Percentiles rank a stretch among this genome's conserved stretches.
Evolutionary conservation across 1,140 invertebrate genomes (phyloP).

Genomic region (Atta colombica): DNA sequence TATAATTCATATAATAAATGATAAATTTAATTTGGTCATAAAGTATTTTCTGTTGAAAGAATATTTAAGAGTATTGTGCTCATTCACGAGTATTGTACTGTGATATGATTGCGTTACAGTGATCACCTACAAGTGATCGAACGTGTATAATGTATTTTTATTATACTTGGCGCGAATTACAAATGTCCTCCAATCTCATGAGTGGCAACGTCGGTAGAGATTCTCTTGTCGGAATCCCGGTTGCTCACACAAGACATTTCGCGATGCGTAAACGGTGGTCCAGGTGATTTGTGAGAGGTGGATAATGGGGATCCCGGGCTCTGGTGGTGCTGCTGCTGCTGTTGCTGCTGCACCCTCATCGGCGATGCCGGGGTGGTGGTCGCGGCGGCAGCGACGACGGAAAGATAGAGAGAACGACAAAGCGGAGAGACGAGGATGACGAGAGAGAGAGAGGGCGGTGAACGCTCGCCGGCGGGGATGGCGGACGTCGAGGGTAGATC

Average conservation of each 20-base stretch:
- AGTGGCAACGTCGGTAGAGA: slow-evolving; percentile 19
- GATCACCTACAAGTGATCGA: slow-evolving; percentile 13
- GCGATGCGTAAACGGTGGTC: slow-evolving; percentile 77
- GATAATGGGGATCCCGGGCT: slow-evolving; percentile 82
- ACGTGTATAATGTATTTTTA: slow-evolving; percentile 9
- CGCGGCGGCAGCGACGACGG: slow-evolving; percentile 43
- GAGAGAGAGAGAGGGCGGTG: slow-evolving; percentile 31
- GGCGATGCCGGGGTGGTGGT: slow-evolving; percentile 59
- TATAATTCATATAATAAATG: neutral
- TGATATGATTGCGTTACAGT: neutral
- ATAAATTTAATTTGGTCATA: neutral
- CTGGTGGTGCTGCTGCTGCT: slow-evolving; percentile 43
- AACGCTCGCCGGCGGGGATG: slow-evolving; percentile 34
- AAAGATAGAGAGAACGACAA: slow-evolving; percentile 42
- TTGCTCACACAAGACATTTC: slow-evolving; percentile 64
- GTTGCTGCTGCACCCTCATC: slow-evolving; percentile 59
- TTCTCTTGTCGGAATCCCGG: slow-evolving; percentile 42
- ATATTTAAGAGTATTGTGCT: neutral
- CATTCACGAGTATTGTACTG: neutral
- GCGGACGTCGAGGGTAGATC: slow-evolving; percentile 66
- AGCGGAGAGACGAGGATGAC: slow-evolving; percentile 18
- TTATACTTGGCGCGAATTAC: neutral
- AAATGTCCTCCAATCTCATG: slow-evolving; percentile 35
- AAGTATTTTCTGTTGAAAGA: neutral
- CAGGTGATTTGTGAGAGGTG: slow-evolving; percentile 85